Conservation (phyloP, 2,888 invertebrate species). For the Ophion ellenae region DNA sequence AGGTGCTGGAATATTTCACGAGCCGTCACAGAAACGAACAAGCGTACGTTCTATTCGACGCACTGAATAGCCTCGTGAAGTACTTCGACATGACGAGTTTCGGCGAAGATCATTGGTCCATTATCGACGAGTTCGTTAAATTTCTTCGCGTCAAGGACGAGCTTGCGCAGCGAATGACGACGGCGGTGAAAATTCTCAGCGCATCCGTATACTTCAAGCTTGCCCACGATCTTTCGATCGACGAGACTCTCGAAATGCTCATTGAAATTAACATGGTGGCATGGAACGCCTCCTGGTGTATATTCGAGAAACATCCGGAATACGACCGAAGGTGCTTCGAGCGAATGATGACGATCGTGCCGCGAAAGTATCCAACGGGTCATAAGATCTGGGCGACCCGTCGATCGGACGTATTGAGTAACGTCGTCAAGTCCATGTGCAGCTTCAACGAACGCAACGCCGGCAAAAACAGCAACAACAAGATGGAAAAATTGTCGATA, state of each 20-base stretch:
- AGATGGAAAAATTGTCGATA: conserved; percentile 62
- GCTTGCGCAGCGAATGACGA: fast-evolving
- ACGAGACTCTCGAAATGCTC: conserved; percentile 53
- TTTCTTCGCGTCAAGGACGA: conserved; percentile 63
- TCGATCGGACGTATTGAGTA: conserved; percentile 20
- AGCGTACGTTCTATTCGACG: conserved; percentile 53
- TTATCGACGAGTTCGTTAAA: conserved; percentile 74
- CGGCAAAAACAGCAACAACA: conserved; percentile 11
- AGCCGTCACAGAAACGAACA: conserved; percentile 79
- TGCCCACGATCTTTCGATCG: conserved; percentile 64
- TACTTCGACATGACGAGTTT: conserved; percentile 71
- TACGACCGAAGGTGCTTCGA: conserved; percentile 74
- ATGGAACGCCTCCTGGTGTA: conserved; percentile 64
- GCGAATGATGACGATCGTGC: conserved; percentile 61
- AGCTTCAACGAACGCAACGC: conserved; percentile 69
- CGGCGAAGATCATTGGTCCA: conserved; percentile 73
- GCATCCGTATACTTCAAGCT: conserved; percentile 68
- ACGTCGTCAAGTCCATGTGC: conserved; percentile 66
- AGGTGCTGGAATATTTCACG: conserved; percentile 73
- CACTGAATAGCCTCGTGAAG: conserved; percentile 59
- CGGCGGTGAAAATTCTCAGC: conserved; percentile 57
- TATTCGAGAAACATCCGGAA: conserved; percentile 69
- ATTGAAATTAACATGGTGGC: conserved; percentile 18
- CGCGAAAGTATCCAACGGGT: conserved; percentile 32
- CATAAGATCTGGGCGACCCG: conserved; percentile 49